Evolutionary conservation across 1,140 invertebrate species (phyloP).

Genomic region (Acromyrmex heyeri): DNA sequence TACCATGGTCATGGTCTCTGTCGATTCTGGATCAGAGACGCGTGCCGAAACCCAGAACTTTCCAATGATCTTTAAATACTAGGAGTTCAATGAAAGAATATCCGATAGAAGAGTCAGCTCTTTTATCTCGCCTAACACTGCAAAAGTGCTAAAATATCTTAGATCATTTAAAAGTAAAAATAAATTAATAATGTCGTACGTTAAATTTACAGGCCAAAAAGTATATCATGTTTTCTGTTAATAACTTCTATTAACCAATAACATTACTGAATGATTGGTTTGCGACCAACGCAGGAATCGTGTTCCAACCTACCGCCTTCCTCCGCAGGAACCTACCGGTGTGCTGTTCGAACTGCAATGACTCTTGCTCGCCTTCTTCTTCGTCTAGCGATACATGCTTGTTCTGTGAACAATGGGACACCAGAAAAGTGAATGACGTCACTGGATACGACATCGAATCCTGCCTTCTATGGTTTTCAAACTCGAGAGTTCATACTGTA

Average conservation of each 20-base stretch:
- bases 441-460: slow-evolving; percentile 73
- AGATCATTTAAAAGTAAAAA: neutral
- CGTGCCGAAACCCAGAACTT: slow-evolving; percentile 34
- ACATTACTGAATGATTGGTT: slow-evolving; percentile 52
- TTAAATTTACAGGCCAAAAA: neutral
- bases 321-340: slow-evolving; percentile 75
- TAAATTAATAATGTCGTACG: neutral
- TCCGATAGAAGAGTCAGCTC: neutral
- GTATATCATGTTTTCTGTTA: neutral
- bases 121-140: neutral
- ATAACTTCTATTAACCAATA: slow-evolving; percentile 36
- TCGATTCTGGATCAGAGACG: slow-evolving; percentile 68
- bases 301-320: slow-evolving; percentile 75
- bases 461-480: slow-evolving; percentile 76
- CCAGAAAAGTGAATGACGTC: slow-evolving; percentile 77
- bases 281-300: slow-evolving; percentile 70
- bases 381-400: slow-evolving; percentile 70
- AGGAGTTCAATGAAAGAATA: neutral
- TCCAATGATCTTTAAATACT: slow-evolving; percentile 24
- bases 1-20: slow-evolving; percentile 78
- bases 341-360: slow-evolving; percentile 69
- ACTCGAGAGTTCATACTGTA: slow-evolving; percentile 61
- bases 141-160: neutral
- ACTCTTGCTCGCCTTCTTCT: slow-evolving; percentile 65
- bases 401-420: slow-evolving; percentile 75